Base-by-base conservation (phyloP, 2,797 vertebrate genomes). In the Oceanodroma leucorhoa region DNA sequence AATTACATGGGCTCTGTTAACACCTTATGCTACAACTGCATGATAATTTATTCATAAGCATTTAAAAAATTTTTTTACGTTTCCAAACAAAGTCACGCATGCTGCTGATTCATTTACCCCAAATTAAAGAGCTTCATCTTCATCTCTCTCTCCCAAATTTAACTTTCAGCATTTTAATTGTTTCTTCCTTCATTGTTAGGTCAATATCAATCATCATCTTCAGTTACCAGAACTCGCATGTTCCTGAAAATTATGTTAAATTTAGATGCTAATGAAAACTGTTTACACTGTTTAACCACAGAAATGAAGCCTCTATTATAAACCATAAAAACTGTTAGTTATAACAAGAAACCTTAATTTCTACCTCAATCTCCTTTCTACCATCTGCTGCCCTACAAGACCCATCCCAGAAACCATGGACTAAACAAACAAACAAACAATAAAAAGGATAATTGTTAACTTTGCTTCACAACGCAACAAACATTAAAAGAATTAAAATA, bases 241-340 rank as follows among this genome's bases (percentile, higher is more conserved):
- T 86, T 96, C 81, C 89, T 81, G 80, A 95, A 95, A 95, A 96
- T 76, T 45, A 91, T 79, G 60, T 92, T 89, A 96, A 96, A 94
- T 96, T 93, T 92, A 96, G 78, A 94, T 87, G 92, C 67, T 92
- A 96, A 96, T 82, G 90, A 94, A 96, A 87, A 81, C 61, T 92
- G 61, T 94, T 94, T 96, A 80, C 66, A 93, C 83, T 93, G 53
- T 91, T 96, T 96, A 97, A 96, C 84, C 92, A 97, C 76, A 97
- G 85, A 88, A 93, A 95, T 80, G 51, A 90, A 96, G 94, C 53
- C 58, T 95, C 29, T 46, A 89, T 89, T 95, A 70, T 65, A 80
- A 72, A 65, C 34, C 91, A 76, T 83, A 89, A 96, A 96, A 97
- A 61, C 72, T 82, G 53, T 95, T 83, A 94, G 90, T 88, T 66